Percentiles rank a stretch among this genome's conserved stretches.
phyloP scores from a whole-genome alignment of 2,797 vertebrate species.

The Eulemur rubriventer region DNA sequence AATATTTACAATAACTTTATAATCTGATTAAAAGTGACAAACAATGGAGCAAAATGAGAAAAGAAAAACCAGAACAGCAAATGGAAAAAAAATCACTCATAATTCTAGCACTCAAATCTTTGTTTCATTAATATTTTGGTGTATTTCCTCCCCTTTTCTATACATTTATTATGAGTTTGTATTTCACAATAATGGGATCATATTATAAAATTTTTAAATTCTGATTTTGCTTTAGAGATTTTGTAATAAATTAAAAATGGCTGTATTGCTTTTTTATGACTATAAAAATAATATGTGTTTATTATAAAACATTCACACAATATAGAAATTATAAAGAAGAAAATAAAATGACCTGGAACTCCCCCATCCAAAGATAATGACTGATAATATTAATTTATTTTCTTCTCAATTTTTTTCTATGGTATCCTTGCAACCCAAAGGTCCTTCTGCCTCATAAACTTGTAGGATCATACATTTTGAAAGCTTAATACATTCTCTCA shows the following conservation, averaged over 20 bases:
- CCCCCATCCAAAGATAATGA: background rate
- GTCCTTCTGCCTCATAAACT: background rate
- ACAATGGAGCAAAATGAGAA: background rate
- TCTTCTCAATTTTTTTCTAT: background rate
- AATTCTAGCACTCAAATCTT: background rate
- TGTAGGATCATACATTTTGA: background rate
- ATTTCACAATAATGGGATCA: background rate
- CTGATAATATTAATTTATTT: background rate
- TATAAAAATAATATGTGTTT: conserved; percentile 1
- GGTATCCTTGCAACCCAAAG: background rate
- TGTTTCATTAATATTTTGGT: background rate
- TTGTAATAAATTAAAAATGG: conserved; percentile 35
- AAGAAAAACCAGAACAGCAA: background rate
- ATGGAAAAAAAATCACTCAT: background rate
- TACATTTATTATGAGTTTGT: background rate
- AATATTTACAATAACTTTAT: background rate
- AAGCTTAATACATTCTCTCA: background rate
- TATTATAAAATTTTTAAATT: background rate
- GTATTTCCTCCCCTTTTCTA: background rate
- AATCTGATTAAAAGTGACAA: background rate
- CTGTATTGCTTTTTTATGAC: background rate
- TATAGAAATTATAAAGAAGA: background rate
- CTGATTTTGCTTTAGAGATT: background rate
- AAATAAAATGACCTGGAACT: conserved; percentile 13
- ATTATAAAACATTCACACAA: background rate